These are phyloP conservation scores for Sapayoa aenigma DNA, from an alignment of 2,113 vertebrate species.

Conservation along the genomic window DNA sequence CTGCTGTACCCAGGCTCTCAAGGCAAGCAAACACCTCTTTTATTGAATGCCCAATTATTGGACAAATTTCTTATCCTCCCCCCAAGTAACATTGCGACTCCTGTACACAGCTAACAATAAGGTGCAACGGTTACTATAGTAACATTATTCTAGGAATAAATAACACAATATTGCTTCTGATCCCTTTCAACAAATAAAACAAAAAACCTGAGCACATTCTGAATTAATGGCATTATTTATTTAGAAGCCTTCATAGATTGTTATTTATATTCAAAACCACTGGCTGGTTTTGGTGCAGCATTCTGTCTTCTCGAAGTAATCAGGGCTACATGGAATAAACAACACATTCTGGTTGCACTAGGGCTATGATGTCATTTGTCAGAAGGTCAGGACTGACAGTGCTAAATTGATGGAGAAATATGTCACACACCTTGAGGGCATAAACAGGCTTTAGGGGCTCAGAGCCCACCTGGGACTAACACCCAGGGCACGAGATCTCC, in stretches of 20 bases:
- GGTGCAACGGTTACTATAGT: slow-evolving; percentile 72
- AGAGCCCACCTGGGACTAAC: background rate
- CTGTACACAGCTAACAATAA: background rate
- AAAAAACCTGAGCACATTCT: slow-evolving; percentile 2
- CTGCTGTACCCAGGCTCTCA: background rate
- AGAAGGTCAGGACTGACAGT: background rate
- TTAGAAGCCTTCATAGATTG: slow-evolving; percentile 24
- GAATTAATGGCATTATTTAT: slow-evolving; percentile 69
- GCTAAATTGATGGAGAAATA: background rate
- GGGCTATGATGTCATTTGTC: background rate
- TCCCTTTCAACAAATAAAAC: slow-evolving; percentile 52
- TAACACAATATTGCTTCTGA: slow-evolving; percentile 51
- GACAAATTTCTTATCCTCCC: slow-evolving; percentile 22
- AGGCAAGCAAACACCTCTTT: background rate
- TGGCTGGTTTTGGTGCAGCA: background rate
- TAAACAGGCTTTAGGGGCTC: background rate
- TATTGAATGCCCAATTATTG: background rate
- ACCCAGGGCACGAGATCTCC: background rate
- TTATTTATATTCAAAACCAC: slow-evolving; percentile 37
- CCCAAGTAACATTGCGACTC: slow-evolving; percentile 45
- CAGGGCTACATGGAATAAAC: background rate
- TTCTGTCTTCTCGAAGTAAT: background rate
- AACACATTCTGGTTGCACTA: background rate
- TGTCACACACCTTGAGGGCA: background rate
- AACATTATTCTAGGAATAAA: slow-evolving; percentile 71